Percentiles rank a stretch among this genome's conserved stretches.
Evolutionary conservation across 2,797 vertebrate genomes (phyloP).

Genomic region (Salarias fasciatus): DNA sequence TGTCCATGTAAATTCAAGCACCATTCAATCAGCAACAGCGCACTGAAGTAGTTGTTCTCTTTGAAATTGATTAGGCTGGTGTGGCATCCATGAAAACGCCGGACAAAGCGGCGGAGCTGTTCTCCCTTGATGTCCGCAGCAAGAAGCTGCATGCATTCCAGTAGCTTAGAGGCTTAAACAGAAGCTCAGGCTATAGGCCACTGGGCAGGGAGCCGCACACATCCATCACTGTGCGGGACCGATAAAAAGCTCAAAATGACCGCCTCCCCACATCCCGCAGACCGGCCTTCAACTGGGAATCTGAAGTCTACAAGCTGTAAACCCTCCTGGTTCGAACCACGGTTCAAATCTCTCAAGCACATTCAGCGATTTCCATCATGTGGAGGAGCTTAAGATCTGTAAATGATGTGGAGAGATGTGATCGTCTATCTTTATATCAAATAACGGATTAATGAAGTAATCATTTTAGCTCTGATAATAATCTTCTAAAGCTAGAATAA

Average conservation of each 20-base stretch:
- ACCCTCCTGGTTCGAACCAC: no score
- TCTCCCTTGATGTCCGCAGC: conserved; percentile 65
- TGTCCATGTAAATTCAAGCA: conserved; percentile 26
- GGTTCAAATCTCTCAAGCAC: conserved; percentile 1
- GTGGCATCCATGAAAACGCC: conserved; percentile 68
- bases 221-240: conserved; percentile 77
- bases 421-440: neutral
- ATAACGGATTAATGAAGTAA: conserved; percentile 2
- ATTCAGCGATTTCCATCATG: neutral
- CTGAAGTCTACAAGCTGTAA: no score
- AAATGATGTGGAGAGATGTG: no score
- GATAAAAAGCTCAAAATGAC: conserved; percentile 69
- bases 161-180: conserved; percentile 73
- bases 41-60: conserved; percentile 54
- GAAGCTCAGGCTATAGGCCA: conserved; percentile 72
- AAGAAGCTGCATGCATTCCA: conserved; percentile 77
- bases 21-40: conserved; percentile 39
- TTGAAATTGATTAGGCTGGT: conserved; percentile 67
- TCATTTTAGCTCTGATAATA: neutral
- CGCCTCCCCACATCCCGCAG: conserved; percentile 46
- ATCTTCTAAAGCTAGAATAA: neutral
- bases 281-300: conserved; percentile 11
- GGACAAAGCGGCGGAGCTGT: conserved; percentile 68
- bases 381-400: no score
- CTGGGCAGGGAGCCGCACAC: conserved; percentile 64